Evolutionary conservation across 1,140 invertebrate species (phyloP), one percentile per base, ranked within the genome.

Genomic region (Apis florea): DNA sequence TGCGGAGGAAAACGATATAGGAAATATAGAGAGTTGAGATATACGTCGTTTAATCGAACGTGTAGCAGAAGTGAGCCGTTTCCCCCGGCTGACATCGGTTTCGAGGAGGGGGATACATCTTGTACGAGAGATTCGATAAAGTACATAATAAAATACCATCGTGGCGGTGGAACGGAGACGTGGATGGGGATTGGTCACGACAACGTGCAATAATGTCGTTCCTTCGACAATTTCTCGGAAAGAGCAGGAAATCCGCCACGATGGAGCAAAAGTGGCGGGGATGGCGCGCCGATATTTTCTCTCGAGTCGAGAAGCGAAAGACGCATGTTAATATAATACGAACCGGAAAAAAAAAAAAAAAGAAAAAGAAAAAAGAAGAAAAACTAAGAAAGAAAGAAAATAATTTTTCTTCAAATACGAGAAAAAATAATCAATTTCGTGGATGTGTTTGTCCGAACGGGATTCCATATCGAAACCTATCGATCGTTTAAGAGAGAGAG

Each of bases 141-240:
- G 82, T 76, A 88, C 63, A 63, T 80, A 85, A 83, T 73, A 88
- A 82, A 88, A 78, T 85, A 79, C 74, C 74, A 82, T n/a, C n/a
- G 67, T 40, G 81, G 10, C 51, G 26, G n/a, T 76, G 24, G 26
- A 75, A 82, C 66, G 74, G 64, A 61, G 47, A 85, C 77, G 82
- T 85, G 73, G 83, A 86, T 80, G 69, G 73, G 69, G 51, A 86
- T 84, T 84, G 82, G 58, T 84, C 66, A 79, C 83, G 83, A 85
- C 87, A 88, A 73, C 67, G 74, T 51, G 74, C 75, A 83, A 86
- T 89, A 89, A 89, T 86, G 83, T 88, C 83, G 77, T 87, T 83
- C 63, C 76, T 81, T 71, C 63, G 73, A 63, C 83, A 78, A 87
- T 87, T 85, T 80, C 82, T 73, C 54, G 80, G 61, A 19, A 77